Evolutionary conservation across 2,797 vertebrate species (phyloP).

Genomic region (Rhyacichthys aspro): DNA sequence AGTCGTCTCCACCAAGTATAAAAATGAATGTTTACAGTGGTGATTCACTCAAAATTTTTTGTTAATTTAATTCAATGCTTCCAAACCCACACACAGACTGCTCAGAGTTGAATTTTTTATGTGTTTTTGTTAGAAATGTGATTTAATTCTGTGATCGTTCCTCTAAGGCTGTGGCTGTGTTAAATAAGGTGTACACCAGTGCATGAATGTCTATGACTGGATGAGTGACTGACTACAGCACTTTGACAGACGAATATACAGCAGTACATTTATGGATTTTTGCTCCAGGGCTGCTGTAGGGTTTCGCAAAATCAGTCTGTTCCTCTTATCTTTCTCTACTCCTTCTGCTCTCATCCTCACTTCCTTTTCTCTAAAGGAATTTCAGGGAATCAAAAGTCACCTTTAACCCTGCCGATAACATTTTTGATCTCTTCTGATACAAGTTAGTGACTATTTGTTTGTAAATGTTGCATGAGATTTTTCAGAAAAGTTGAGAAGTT

Average conservation of each 20-base stretch:
- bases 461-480: conserved; percentile 47
- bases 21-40: too few relatives aligned
- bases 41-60: too few relatives aligned
- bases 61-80: too few relatives aligned
- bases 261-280: conserved; percentile 73
- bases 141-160: neutral
- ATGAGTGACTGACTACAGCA: conserved; percentile 61
- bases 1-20: neutral
- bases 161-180: conserved; percentile 10
- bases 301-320: conserved; percentile 70
- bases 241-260: conserved; percentile 65
- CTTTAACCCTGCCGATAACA: conserved; percentile 44
- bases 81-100: too few relatives aligned
- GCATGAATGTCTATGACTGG: conserved; percentile 29
- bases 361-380: conserved; percentile 39
- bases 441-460: conserved; percentile 46
- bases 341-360: conserved; percentile 39
- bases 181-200: conserved; percentile 1
- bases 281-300: conserved; percentile 76
- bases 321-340: conserved; percentile 54
- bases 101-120: neutral
- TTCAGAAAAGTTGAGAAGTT: too few relatives aligned
- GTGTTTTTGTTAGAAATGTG: neutral
- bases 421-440: conserved; percentile 42
- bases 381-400: conserved; percentile 51